A percentile compares a stretch with the other conserved stretches of the same genome.
Conservation (phyloP, 2,797 vertebrate genomes). For the Cheirogaleus major region DNA sequence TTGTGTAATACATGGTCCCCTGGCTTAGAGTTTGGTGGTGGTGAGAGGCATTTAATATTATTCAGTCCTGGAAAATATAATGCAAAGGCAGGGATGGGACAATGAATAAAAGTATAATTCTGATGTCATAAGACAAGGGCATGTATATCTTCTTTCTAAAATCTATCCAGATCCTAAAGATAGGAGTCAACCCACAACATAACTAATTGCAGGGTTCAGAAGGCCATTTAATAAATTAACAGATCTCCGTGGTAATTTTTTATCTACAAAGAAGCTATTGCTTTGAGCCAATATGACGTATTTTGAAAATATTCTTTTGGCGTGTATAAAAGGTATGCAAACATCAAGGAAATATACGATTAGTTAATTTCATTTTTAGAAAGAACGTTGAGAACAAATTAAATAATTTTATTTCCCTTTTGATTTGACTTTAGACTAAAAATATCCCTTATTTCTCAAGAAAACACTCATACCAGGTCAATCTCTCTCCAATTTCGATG, state of each 20-base stretch:
- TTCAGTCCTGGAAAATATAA: not conserved
- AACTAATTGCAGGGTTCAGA: not conserved
- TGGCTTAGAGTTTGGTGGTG: not conserved
- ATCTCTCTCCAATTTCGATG: not conserved
- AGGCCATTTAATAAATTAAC: constrained; percentile 1
- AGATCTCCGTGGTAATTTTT: not conserved
- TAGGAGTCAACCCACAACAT: not conserved
- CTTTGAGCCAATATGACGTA: not conserved
- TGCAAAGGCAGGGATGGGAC: not conserved
- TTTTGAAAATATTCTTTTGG: constrained; percentile 28
- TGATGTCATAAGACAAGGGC: not conserved
- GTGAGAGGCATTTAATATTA: not conserved
- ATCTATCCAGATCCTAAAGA: not conserved
- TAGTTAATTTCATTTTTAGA: constrained; percentile 28
- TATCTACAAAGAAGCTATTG: not conserved
- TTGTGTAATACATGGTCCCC: not conserved
- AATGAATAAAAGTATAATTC: not conserved
- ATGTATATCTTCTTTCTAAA: not conserved
- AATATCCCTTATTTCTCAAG: not conserved
- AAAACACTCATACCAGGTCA: not conserved
- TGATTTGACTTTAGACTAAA: not conserved
- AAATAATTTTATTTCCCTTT: not conserved
- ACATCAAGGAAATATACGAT: not conserved
- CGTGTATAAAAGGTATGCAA: not conserved
- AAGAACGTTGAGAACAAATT: not conserved